These are phyloP conservation scores for Phodopus roborovskii DNA, from an alignment of 2,113 vertebrate species.

Conservation along the genomic window DNA sequence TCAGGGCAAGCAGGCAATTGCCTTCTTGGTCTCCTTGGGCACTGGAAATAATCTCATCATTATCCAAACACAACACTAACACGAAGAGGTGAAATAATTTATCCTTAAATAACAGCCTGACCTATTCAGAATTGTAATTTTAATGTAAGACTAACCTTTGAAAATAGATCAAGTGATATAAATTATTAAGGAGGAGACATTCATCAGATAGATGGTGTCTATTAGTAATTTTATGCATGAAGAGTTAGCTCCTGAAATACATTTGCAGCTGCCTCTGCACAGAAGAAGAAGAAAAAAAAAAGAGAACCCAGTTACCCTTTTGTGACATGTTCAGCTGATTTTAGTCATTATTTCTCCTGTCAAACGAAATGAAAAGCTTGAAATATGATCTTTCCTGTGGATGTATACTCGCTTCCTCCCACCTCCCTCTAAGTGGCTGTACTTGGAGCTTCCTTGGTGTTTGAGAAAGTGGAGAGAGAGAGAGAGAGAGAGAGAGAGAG, in stretches of 20 bases:
- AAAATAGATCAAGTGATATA: constrained; percentile 88
- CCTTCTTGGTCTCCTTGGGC: constrained; percentile 55
- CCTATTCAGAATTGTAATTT: constrained; percentile 88
- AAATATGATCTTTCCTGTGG: constrained; percentile 56
- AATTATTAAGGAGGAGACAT: constrained; percentile 87
- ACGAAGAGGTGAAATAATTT: constrained; percentile 83
- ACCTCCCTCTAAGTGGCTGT: background rate
- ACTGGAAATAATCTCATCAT: constrained; percentile 76
- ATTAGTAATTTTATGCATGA: constrained; percentile 87
- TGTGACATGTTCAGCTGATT: constrained; percentile 75
- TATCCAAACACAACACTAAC: constrained; percentile 85
- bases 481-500: fast-evolving
- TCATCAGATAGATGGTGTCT: constrained; percentile 85
- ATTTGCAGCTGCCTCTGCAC: constrained; percentile 68
- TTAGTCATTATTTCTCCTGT: constrained; percentile 82
- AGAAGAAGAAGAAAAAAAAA: constrained; percentile 68
- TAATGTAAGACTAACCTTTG: constrained; percentile 89
- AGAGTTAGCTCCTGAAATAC: constrained; percentile 81
- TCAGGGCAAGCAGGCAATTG: constrained; percentile 34
- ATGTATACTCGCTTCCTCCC: constrained; percentile 14
- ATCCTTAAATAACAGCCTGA: constrained; percentile 87
- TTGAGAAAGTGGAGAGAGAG: background rate
- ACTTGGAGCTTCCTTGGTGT: background rate
- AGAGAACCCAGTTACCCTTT: constrained; percentile 80
- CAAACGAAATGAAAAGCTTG: constrained; percentile 63